Evolutionary conservation across 2,113 vertebrate species (phyloP), one percentile per base, ranked within the genome.

Genomic region (Otus sunia): DNA sequence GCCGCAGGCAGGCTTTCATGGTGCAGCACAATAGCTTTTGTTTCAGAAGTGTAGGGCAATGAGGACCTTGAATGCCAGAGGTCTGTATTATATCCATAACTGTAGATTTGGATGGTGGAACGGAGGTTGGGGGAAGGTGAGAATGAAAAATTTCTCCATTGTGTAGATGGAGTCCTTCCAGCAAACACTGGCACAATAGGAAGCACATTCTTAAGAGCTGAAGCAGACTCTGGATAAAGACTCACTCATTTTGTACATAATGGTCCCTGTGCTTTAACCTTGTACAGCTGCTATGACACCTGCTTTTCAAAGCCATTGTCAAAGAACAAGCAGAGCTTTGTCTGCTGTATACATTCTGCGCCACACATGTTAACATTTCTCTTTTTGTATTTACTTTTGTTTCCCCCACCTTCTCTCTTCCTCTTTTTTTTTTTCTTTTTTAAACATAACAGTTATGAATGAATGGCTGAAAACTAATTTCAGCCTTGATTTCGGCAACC

Each of bases 1-100:
- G 96, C 91, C 41, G 6, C 88, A 91, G 91, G 94, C 79, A 30
- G 69, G 97, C 96, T 98, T 98, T 98, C 97, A 97, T 79, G 92
- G 91, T n/a, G n/a, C 71, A 94, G 78, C 67, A 98, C 97, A 98
- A 98, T 98, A 98, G 97, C 97, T 97, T 98, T 98, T 98, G 97
- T 98, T 98, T 98, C 97, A 97, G 97, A 98, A 98, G 97, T 95
- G 86, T 90, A 95, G 95, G 97, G 97, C 97, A 96, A 97, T 94
- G 97, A 97, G 97, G 93, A 97, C 96, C 96, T 96, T 62, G 75
- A 96, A 97, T 96, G 96, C 97, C 97, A 98, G 97, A 98, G 97
- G 97, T 98, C 97, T 63, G 93, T 96, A 98, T 98, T 97, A 98
- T 98, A 98, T 97, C 98, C 97, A 97, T 98, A 97, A 97, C 93